Base-by-base conservation (phyloP, 2,888 invertebrate species). In the Drosophila glabriapex region DNA sequence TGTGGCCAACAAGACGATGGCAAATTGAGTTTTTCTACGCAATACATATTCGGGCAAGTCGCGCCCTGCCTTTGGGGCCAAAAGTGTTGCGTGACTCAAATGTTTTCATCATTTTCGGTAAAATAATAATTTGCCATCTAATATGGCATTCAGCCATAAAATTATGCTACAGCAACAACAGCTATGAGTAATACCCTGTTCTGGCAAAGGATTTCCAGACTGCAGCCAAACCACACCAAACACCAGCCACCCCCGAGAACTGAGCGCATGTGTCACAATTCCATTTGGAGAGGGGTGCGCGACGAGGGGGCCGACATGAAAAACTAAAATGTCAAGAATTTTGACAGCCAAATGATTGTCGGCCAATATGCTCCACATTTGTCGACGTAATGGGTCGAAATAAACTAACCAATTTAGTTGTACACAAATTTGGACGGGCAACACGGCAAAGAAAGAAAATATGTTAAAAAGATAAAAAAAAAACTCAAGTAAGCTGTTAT, bases 321-420 rank as follows among this genome's bases (percentile, higher is more conserved):
- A 86, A 90, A 90, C 84, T 83, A 66, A 90, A 87, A 89, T 83
- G 87, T 91, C 89, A 86, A 81, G 73, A 81, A 76, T 73, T 69
- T 74, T 90, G 90, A 90, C 91, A 91, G 90, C 85, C 80, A 90
- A 91, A 83, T 86, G 86, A 91, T 90, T 83, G 81, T 66, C 67
- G 75, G 72, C 77, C 87, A 82, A 89, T 87, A 76, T 65, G 71
- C 70, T 52, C 43, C 12, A 61, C 41, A 31, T 62, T 50, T 52
- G 25, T 25, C 39, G 10, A 41, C 46, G 12, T 39, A 76, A 64
- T 64, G 65, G 22, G 4, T 33, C 54, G 46, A 54, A 66, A 46
- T 56, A 55, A 65, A 60, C 65, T 33, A 65, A 59, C 50, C 64
- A 59, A 79, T 76, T 77, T 56, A 35, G 31, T 46, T n/a, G 46